A percentile compares a stretch with the other conserved stretches of the same genome.
Conservation (phyloP, 2,888 invertebrate genomes). For the Aethes cnicana region DNA sequence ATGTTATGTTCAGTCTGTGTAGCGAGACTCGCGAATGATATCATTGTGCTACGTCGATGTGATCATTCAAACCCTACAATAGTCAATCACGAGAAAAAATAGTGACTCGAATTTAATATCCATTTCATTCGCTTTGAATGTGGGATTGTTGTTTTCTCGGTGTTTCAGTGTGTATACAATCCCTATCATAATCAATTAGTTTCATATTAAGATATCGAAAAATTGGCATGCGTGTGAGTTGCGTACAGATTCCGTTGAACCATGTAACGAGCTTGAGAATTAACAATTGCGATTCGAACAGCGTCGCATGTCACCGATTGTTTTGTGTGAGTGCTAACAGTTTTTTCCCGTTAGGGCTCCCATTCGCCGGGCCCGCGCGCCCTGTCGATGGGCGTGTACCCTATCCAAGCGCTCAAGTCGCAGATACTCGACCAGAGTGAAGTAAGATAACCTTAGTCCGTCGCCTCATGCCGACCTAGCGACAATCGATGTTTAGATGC, state of each 20-base stretch:
- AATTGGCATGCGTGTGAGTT: slow-evolving; percentile 64
- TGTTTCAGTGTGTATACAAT: slow-evolving; percentile 31
- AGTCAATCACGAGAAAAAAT: slow-evolving; percentile 27
- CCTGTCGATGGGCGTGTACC: slow-evolving; percentile 94
- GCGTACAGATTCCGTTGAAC: slow-evolving; percentile 15
- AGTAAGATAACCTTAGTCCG: slow-evolving; percentile 88
- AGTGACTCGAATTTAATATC: slow-evolving; percentile 34
- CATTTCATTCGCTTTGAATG: slow-evolving; percentile 77
- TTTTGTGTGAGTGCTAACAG: slow-evolving; percentile 84
- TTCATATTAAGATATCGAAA: slow-evolving; percentile 9
- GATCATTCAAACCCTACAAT: slow-evolving; percentile 56
- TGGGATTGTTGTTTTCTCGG: slow-evolving; percentile 54
- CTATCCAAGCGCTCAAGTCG: slow-evolving; percentile 94
- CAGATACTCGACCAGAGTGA: slow-evolving; percentile 92
- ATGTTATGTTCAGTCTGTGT: slow-evolving; percentile 76
- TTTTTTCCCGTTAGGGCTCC: slow-evolving; percentile 88
- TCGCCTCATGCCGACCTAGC: slow-evolving; percentile 72
- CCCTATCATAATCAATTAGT: slow-evolving; percentile 10
- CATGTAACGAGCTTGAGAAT: slow-evolving; percentile 50
- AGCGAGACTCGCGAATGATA: slow-evolving; percentile 67
- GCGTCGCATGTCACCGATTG: slow-evolving; percentile 70
- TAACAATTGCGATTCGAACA: slow-evolving; percentile 52
- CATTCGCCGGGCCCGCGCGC: slow-evolving; percentile 96
- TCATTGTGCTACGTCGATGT: slow-evolving; percentile 69
- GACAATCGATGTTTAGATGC: slow-evolving; percentile 80